These are phyloP conservation scores for Maniola hyperantus DNA, from an alignment of 2,888 invertebrate genomes.

Conservation along the genomic window DNA sequence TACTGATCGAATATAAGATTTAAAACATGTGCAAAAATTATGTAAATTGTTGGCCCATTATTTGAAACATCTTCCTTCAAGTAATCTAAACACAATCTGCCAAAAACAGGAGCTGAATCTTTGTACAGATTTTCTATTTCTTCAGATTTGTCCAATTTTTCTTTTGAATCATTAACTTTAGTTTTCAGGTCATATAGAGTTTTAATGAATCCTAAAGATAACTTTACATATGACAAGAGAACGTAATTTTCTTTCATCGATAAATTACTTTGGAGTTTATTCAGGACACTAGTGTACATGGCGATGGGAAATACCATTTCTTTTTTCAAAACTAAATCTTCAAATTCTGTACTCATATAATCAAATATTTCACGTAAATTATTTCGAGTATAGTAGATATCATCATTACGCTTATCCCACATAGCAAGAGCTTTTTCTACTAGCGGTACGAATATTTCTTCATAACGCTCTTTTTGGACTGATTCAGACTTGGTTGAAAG, in stretches of 20 bases:
- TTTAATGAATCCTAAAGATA: constrained; percentile 49
- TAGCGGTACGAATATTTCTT: constrained; percentile 51
- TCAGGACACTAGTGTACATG: constrained; percentile 46
- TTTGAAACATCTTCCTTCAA: constrained; percentile 55
- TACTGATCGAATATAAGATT: constrained; percentile 33
- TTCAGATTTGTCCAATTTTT: constrained; percentile 34
- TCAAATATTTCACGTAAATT: constrained; percentile 47
- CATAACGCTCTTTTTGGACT: constrained; percentile 51
- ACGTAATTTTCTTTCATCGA: constrained; percentile 56
- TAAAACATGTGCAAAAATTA: constrained; percentile 52
- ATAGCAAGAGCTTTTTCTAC: constrained; percentile 46
- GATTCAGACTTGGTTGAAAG: constrained; percentile 49
- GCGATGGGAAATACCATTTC: constrained; percentile 48
- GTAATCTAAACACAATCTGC: constrained; percentile 49
- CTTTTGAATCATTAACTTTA: constrained; percentile 41
- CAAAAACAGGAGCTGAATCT: constrained; percentile 49
- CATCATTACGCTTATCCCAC: constrained; percentile 47
- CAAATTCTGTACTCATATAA: constrained; percentile 45
- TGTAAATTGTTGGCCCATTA: constrained; percentile 57
- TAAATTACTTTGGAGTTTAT: constrained; percentile 47
- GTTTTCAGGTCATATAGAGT: constrained; percentile 41
- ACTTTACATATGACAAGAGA: constrained; percentile 54
- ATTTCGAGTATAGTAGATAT: constrained; percentile 41
- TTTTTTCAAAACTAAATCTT: constrained; percentile 39
- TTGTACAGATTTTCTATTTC: constrained; percentile 45